Evolutionary conservation across 1,140 invertebrate genomes (phyloP), one percentile per base, ranked within the genome.

Genomic region (Danaus melanippus): DNA sequence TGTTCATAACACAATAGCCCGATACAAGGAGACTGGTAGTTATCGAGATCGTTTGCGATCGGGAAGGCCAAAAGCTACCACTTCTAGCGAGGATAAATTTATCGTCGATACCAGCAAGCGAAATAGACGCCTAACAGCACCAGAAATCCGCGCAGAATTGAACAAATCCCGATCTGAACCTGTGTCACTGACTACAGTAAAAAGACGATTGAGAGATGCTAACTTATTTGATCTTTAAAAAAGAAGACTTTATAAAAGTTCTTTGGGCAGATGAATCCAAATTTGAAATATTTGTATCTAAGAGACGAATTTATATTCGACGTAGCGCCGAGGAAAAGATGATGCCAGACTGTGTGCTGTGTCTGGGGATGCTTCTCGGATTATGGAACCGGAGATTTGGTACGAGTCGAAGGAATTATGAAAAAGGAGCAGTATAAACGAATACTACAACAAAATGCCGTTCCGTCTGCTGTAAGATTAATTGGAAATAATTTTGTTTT

Each of bases 291-390:
- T 52, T 43, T 17, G 50, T 42, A 17, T 21, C 41, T 5, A 52
- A 52, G 3, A 8, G 50, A 45, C 10, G 32, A 50, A 12, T 46
- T 53, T 53, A 6, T 9, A 11, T 53, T 32, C 59, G 46, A 6
- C 8, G 50, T n/a, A 41, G n/a, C 6, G 12, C 11, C 11, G 12
- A 49, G 45, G 50, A 56, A 57, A 44, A 40, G 12, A 53, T 53
- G 44, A 21, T 49, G 9, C 21, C 12, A 42, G 5, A 53, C 1
- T 50, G 42, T 46, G 21, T 50, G 12, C 21, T 50, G 8, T 42
- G 56, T 62, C 11, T 62, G 60, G 60, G 52, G 51, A 42, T 53
- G 60, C 46, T 62, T 62, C 39, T 21, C 44, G 15, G 6, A n/a
- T 10, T 43, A 15, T 10, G 17, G 21, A 9, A 17, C 46, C 0